Evolutionary conservation across 2,888 invertebrate species (phyloP), one percentile per base, ranked within the genome.

Genomic region (Temnothorax ravouxi): DNA sequence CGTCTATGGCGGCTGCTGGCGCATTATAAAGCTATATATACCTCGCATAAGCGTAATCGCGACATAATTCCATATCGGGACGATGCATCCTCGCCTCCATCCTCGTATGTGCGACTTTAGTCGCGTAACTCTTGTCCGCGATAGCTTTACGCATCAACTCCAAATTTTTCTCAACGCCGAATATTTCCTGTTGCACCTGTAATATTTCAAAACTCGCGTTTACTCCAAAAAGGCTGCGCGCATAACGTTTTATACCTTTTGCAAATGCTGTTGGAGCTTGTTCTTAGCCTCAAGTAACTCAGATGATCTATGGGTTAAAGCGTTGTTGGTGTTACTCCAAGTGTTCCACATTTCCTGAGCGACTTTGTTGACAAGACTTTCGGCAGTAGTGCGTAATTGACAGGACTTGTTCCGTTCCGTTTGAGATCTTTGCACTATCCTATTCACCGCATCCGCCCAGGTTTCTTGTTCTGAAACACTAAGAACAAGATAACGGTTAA

Each of bases 141-240:
- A 99, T 98, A 1, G 98, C 97, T 95, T 98, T 99, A 93, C 98
- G 97, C 91, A 99, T 95, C 86, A 99, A 95, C 94, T 98, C 98
- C 93, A 99, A 97, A 92, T 98, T 97, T 95, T 98, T 99, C 95
- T 99, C 99, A 93, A 98, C 96, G 94, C 99, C 98, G 94, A 98
- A 99, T 92, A 99, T 97, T 95, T 99, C 99, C 95, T 99, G 98
- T 93, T 99, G 98, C 54, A 98, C 96, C 97, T 98, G 91, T 56
- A 89, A 87, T 41, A 74, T 61, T 80, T 11, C 15, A 56, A 21
- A 47, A 56, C 47, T 74, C 56, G 21, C n/a, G n/a, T 59, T 44
- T 47, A 66, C 50, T 59, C 25, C 15, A 5, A 18, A 44, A 13
- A 59, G 13, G 8, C 8, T 1, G 25, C 44, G 2, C 34, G 5